These are phyloP conservation scores for Adoxophyes honmai DNA, from an alignment of 1,140 invertebrate genomes.

Conservation along the genomic window DNA sequence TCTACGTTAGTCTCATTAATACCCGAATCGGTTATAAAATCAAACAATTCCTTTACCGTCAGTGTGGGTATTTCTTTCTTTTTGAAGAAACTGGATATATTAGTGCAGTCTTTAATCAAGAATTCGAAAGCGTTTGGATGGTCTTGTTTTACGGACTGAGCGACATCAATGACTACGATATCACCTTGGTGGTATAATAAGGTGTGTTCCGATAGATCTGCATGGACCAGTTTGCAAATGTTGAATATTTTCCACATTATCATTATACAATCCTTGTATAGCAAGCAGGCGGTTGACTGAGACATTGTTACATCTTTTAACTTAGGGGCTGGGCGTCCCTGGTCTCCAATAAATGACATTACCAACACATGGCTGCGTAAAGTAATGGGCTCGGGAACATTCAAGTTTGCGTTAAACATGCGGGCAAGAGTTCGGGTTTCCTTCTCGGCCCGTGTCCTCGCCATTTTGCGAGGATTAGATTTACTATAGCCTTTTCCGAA, in stretches of 20 bases:
- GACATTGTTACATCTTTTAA: constrained; percentile 88
- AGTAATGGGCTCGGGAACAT: constrained; percentile 92
- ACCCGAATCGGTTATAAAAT: constrained; percentile 91
- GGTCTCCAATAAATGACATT: constrained; percentile 95
- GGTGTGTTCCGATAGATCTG: constrained; percentile 98
- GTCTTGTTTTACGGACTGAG: constrained; percentile 98
- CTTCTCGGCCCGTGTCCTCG: constrained; percentile 98
- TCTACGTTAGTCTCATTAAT: constrained; percentile 92
- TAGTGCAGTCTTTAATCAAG: constrained; percentile 95
- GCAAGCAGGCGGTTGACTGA: constrained; percentile 81
- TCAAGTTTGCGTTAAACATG: constrained; percentile 86
- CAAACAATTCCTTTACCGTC: constrained; percentile 92
- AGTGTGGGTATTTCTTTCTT: constrained; percentile 93
- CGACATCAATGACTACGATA: constrained; percentile 97
- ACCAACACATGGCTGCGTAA: constrained; percentile 93
- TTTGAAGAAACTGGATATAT: constrained; percentile 95
- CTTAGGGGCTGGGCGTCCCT: constrained; percentile 94
- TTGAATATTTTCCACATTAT: constrained; percentile 96
- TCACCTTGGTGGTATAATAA: constrained; percentile 91
- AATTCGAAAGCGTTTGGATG: constrained; percentile 97
- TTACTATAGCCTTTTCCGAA: constrained; percentile 96
- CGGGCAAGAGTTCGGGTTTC: constrained; percentile 96
- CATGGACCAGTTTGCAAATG: constrained; percentile 95
- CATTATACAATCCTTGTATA: constrained; percentile 94
- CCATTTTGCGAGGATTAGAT: constrained; percentile 98